A percentile compares a stretch with the other conserved stretches of the same genome.
These are phyloP conservation scores for Rotaria socialis DNA, from an alignment of 2,888 invertebrate genomes.

Conservation along the genomic window DNA sequence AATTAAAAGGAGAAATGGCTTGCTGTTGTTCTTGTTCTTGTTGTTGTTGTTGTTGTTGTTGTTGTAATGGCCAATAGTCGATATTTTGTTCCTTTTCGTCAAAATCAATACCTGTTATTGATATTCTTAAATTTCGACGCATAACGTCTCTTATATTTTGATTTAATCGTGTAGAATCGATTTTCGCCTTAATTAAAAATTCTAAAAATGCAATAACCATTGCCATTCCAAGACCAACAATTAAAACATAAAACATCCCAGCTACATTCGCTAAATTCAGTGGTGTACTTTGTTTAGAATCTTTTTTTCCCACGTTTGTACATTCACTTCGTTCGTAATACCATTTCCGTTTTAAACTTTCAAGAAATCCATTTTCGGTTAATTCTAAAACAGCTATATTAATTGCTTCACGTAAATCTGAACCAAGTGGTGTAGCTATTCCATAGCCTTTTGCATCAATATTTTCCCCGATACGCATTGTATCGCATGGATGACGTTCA, in stretches of 20 bases:
- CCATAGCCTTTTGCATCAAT: constrained; percentile 79
- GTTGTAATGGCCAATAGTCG: not conserved
- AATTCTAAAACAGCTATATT: constrained; percentile 84
- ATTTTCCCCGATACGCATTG: constrained; percentile 71
- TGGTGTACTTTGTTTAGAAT: constrained; percentile 57
- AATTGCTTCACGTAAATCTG: constrained; percentile 72
- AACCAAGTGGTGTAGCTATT: constrained; percentile 75
- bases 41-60: not conserved
- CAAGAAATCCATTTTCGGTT: constrained; percentile 83
- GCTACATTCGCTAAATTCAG: constrained; percentile 92
- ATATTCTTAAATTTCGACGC: constrained; percentile 10
- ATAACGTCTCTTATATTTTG: not conserved
- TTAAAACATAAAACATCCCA: constrained; percentile 96
- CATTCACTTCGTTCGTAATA: constrained; percentile 74
- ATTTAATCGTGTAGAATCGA: constrained; percentile 51
- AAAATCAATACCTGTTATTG: constrained; percentile 28
- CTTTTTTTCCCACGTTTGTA: constrained; percentile 49
- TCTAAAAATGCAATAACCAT: constrained; percentile 85
- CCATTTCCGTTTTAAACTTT: constrained; percentile 87
- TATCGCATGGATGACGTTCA: constrained; percentile 81
- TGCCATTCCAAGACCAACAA: constrained; percentile 83
- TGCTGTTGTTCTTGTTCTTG: not conserved
- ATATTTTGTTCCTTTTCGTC: not conserved
- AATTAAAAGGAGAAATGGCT: no score
- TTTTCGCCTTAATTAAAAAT: constrained; percentile 76